These are phyloP conservation scores for Garra rufa DNA, from an alignment of 2,113 vertebrate genomes.

Conservation along the genomic window DNA sequence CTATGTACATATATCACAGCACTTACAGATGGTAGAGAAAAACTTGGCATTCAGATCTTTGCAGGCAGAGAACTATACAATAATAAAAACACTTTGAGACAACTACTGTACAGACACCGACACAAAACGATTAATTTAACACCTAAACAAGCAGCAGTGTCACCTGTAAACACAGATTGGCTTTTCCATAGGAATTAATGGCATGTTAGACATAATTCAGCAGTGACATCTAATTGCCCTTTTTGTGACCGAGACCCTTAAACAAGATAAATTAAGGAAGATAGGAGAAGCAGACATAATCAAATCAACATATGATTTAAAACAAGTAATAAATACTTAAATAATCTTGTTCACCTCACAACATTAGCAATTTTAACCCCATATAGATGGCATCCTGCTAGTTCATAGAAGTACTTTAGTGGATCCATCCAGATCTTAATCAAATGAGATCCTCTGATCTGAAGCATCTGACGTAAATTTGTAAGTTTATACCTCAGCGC, in stretches of 20 bases:
- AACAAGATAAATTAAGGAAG: constrained; percentile 48
- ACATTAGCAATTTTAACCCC: constrained; percentile 31
- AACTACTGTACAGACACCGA: background rate
- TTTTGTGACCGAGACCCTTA: constrained; percentile 5
- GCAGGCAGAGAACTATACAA: background rate
- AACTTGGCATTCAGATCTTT: constrained; percentile 10
- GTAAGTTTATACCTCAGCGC: background rate
- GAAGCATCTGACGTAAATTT: background rate
- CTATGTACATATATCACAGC: constrained; percentile 6
- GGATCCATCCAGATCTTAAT: background rate
- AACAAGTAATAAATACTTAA: constrained; percentile 73
- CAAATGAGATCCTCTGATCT: background rate
- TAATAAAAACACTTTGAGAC: constrained; percentile 18
- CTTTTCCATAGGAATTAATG: constrained; percentile 41
- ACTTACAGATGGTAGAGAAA: background rate
- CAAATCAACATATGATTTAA: constrained; percentile 39
- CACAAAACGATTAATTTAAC: background rate
- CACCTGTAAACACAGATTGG: constrained; percentile 13
- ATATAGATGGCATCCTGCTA: constrained; percentile 21
- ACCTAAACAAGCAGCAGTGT: background rate
- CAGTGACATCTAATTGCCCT: constrained; percentile 20
- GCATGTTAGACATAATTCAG: constrained; percentile 33
- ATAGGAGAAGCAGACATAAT: background rate
- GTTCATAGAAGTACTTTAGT: background rate
- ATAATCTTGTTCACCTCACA: constrained; percentile 56